Evolutionary conservation across 2,888 invertebrate species (phyloP).

Genomic region (Pardosa pseudoannulata): DNA sequence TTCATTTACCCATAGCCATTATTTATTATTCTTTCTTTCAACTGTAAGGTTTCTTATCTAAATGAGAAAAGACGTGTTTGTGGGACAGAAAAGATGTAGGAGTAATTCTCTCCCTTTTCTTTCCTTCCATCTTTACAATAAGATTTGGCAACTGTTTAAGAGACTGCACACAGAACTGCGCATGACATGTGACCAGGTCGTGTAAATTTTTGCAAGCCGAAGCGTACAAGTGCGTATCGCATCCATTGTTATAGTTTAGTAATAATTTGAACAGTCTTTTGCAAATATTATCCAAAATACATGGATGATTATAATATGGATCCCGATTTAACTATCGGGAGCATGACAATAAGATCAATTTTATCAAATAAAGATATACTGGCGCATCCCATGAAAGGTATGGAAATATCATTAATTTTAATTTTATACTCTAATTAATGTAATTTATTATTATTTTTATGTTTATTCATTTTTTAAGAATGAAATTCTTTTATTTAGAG

Average conservation of each 20-base stretch:
- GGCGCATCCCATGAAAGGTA: constrained; percentile 43
- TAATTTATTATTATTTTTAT: neutral
- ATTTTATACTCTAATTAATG: neutral
- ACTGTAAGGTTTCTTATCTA: no score
- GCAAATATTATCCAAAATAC: neutral
- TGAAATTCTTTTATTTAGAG: no score
- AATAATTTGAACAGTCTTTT: neutral
- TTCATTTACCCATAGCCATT: no score
- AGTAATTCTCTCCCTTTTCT: no score
- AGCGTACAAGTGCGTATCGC: neutral
- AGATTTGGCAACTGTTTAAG: no score
- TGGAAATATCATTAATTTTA: neutral
- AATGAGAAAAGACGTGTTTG: no score
- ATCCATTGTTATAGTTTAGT: neutral
- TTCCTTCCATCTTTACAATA: no score
- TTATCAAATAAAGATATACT: constrained; percentile 33
- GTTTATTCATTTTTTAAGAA: neutral
- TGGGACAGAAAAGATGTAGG: no score
- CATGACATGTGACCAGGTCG: constrained; percentile 5
- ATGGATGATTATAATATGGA: constrained; percentile 51
- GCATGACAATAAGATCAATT: constrained; percentile 48
- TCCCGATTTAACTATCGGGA: constrained; percentile 25
- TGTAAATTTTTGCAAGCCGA: neutral
- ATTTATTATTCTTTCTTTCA: no score
- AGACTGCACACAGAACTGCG: neutral